These are phyloP conservation scores for Clunio marinus DNA, from an alignment of 2,888 invertebrate genomes.

Conservation along the genomic window DNA sequence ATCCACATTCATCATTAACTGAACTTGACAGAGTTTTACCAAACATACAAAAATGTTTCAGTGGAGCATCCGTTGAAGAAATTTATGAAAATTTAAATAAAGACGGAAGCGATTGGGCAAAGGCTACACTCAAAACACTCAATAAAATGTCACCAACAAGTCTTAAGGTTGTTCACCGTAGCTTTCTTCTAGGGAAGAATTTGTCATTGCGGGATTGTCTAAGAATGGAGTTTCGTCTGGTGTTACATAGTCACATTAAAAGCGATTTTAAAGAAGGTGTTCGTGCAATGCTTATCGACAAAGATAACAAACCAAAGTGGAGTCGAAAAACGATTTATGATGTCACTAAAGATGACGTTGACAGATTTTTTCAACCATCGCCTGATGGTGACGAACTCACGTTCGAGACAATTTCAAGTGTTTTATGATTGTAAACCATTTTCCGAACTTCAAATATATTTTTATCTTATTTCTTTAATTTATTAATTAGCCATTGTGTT, in stretches of 20 bases:
- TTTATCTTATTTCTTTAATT: too few species aligned
- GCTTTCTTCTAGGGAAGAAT: conserved; percentile 70
- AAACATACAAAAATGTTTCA: conserved; percentile 75
- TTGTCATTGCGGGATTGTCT: conserved; percentile 77
- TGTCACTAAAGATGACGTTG: conserved; percentile 71
- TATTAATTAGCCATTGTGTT: too few species aligned
- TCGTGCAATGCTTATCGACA: conserved; percentile 83
- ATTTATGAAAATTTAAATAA: conserved; percentile 68
- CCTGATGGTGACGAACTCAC: too few species aligned
- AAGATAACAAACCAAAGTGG: conserved; percentile 91
- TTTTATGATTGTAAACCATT: too few species aligned
- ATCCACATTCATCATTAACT: neutral
- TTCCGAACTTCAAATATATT: too few species aligned
- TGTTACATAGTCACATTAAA: conserved; percentile 52
- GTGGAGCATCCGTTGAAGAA: conserved; percentile 69
- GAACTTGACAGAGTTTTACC: conserved; percentile 62
- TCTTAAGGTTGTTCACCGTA: conserved; percentile 77
- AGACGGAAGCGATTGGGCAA: conserved; percentile 79
- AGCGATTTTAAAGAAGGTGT: conserved; percentile 87
- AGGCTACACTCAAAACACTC: conserved; percentile 63
- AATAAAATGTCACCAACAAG: conserved; percentile 87
- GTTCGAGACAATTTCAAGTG: too few species aligned
- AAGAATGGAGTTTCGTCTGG: conserved; percentile 71
- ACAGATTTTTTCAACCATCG: conserved; percentile 68
- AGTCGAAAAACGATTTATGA: conserved; percentile 71